Conservation (phyloP, 2,888 invertebrate genomes). For the Nipponacmea schrenckii region DNA sequence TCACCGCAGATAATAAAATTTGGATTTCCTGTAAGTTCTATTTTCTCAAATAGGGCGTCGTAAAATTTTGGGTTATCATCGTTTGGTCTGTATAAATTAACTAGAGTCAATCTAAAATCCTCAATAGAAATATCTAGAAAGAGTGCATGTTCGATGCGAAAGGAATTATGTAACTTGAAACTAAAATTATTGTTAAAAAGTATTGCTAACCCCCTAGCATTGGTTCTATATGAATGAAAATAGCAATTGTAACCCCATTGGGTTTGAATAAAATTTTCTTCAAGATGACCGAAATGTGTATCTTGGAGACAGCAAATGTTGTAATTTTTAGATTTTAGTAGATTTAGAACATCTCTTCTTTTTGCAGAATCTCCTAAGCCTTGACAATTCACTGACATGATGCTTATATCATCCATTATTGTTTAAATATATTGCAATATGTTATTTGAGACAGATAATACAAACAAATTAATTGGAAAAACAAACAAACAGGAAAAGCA, state of each 20-base stretch:
- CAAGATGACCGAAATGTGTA: neutral
- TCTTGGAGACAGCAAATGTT: constrained; percentile 6
- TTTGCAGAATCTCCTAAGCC: neutral
- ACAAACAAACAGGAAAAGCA: too few relatives aligned
- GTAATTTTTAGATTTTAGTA: neutral
- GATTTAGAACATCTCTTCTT: constrained; percentile 1
- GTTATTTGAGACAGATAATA: too few relatives aligned
- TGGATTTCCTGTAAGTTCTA: too few relatives aligned
- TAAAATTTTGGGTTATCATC: too few relatives aligned
- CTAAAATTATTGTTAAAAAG: neutral
- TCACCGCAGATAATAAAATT: too few relatives aligned
- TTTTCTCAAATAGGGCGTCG: too few relatives aligned
- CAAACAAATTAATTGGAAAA: too few relatives aligned
- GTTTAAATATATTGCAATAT: too few relatives aligned
- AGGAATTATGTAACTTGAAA: neutral
- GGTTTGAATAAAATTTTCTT: neutral
- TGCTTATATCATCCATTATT: neutral
- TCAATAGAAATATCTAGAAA: too few relatives aligned
- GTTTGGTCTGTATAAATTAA: too few relatives aligned
- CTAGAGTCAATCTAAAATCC: too few relatives aligned
- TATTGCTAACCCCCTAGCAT: neutral
- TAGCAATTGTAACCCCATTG: neutral
- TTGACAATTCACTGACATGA: neutral
- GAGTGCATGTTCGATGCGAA: too few relatives aligned
- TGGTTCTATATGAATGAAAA: neutral